A percentile compares a stretch with the other conserved stretches of the same genome.
phyloP scores from a whole-genome alignment of 2,797 vertebrate species.

The Coregonus sp. region DNA sequence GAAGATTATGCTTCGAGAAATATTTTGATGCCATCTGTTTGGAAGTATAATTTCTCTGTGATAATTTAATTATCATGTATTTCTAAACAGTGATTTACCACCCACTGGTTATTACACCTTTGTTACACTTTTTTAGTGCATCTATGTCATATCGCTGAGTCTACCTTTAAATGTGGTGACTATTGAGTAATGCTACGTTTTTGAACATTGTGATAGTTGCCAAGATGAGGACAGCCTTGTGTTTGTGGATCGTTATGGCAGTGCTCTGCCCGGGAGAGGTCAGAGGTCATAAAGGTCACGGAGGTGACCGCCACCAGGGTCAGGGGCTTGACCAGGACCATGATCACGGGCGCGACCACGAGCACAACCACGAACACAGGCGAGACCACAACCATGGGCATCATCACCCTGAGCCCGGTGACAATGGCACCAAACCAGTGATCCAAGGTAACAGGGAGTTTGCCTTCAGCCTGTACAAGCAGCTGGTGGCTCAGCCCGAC shows the following conservation, averaged over 20 bases:
- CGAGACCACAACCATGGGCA: neutral
- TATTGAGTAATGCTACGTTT: conserved; percentile 21
- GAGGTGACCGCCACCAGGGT: neutral
- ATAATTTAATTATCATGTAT: too few species aligned
- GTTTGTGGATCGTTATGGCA: conserved; percentile 62
- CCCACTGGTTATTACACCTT: too few species aligned
- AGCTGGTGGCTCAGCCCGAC: conserved; percentile 56
- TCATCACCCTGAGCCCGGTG: conserved; percentile 23
- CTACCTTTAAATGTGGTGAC: neutral
- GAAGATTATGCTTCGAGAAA: too few species aligned
- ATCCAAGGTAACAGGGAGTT: conserved; percentile 75
- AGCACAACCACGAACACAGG: conserved; percentile 4
- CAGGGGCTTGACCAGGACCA: neutral
- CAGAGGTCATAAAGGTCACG: neutral
- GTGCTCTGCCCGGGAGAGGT: conserved; percentile 48
- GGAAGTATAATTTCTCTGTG: too few species aligned
- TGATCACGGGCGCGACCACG: neutral
- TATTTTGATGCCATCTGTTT: too few species aligned
- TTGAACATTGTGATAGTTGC: conserved; percentile 45
- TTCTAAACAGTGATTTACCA: too few species aligned
- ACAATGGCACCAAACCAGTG: conserved; percentile 39
- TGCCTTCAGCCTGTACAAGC: conserved; percentile 79
- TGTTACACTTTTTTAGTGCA: neutral
- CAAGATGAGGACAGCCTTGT: conserved; percentile 57
- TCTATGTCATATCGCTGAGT: neutral